Conservation (phyloP, 2,797 vertebrate species). For the Pangasius djambal region DNA sequence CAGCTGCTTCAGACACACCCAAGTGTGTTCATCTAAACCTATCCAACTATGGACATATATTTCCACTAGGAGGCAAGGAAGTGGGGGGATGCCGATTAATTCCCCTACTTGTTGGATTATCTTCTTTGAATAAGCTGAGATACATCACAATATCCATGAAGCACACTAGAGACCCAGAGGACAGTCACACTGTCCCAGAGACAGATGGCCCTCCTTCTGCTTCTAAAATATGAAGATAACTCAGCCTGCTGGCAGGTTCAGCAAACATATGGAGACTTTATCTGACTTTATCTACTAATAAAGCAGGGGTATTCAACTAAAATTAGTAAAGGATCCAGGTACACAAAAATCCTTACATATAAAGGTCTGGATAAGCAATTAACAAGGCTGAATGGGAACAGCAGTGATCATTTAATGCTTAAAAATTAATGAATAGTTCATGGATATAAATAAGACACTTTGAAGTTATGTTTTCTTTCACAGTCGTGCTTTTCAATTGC, state of each 20-base stretch:
- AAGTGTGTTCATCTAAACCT: constrained; percentile 13
- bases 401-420: not conserved
- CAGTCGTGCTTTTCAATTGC: not conserved
- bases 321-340: not conserved
- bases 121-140: constrained; percentile 21
- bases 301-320: not conserved
- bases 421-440: not conserved
- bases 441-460: not conserved
- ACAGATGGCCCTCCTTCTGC: constrained; percentile 44
- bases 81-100: not conserved
- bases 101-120: constrained; percentile 13
- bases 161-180: constrained; percentile 20
- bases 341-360: not conserved
- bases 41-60: constrained; percentile 17
- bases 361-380: not conserved
- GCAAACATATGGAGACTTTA: constrained; percentile 33
- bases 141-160: constrained; percentile 13
- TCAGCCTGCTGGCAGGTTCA: constrained; percentile 13
- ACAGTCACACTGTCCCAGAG: constrained; percentile 26
- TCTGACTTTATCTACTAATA: not conserved
- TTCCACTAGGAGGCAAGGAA: not conserved
- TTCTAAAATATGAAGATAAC: constrained; percentile 37
- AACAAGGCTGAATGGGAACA: not conserved
- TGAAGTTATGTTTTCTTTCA: not conserved
- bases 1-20: not conserved